Conservation (phyloP, 2,797 vertebrate genomes). For the Enteromius anoplus region DNA sequence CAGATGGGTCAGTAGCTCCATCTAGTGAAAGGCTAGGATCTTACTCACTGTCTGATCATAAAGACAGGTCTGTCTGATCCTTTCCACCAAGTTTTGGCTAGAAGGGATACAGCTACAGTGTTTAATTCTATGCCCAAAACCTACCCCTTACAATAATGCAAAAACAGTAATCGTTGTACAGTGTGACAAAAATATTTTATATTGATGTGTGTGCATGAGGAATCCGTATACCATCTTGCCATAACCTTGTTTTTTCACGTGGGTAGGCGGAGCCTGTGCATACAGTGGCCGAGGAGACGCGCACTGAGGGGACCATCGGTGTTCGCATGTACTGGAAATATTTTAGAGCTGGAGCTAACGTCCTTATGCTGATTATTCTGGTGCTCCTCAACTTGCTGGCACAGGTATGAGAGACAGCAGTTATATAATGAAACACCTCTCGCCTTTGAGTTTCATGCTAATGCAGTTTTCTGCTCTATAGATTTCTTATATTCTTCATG, state of each 20-base stretch:
- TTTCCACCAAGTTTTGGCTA: not conserved
- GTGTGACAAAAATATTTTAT: not conserved
- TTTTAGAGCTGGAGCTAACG: conserved; percentile 81
- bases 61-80: too few relatives aligned
- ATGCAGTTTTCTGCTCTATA: conserved; percentile 64
- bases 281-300: conserved; percentile 81
- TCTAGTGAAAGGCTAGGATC: conserved; percentile 11
- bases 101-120: not conserved
- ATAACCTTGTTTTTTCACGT: not conserved
- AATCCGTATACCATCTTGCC: not conserved
- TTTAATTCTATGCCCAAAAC: too few relatives aligned
- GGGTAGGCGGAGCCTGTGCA: conserved; percentile 77
- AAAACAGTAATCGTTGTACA: not conserved
- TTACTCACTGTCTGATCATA: not conserved
- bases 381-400: conserved; percentile 80
- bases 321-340: conserved; percentile 85
- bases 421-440: not conserved
- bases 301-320: conserved; percentile 83
- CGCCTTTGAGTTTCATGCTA: not conserved
- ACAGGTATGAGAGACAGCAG: conserved; percentile 75
- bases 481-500: conserved; percentile 86
- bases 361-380: conserved; percentile 74
- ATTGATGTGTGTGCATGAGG: not conserved
- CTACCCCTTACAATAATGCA: not conserved
- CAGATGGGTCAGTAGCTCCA: not conserved